phyloP scores from a whole-genome alignment of 2,113 vertebrate species.

The Butorides virescens region DNA sequence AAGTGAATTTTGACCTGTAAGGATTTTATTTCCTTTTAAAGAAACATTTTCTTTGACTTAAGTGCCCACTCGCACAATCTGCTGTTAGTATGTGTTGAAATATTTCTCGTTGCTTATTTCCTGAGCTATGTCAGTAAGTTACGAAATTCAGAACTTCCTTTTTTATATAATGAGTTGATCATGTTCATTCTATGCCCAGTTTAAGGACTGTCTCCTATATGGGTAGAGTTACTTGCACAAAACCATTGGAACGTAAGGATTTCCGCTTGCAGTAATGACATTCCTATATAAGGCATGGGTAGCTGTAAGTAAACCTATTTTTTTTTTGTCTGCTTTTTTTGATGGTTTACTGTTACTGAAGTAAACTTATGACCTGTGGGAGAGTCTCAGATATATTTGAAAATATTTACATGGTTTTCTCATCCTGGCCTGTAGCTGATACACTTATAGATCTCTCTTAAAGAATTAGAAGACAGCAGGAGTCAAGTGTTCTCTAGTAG shows the following conservation, averaged over 20 bases:
- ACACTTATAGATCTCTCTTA: rapidly evolving
- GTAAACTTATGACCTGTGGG: neutral
- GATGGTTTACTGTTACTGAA: neutral
- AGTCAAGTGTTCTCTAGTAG: neutral
- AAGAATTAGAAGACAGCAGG: neutral
- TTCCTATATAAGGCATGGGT: conserved; percentile 27
- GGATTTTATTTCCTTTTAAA: neutral
- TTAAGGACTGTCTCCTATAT: neutral
- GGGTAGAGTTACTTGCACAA: neutral
- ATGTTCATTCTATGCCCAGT: neutral
- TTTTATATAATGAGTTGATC: neutral
- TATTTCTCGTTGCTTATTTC: conserved; percentile 45
- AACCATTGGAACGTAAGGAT: neutral
- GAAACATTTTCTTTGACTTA: neutral
- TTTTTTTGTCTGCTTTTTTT: neutral
- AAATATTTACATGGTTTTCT: neutral
- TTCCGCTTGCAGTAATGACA: neutral
- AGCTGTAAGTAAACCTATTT: conserved; percentile 52
- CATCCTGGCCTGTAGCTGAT: neutral
- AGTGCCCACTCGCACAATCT: neutral
- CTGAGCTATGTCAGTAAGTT: conserved; percentile 27
- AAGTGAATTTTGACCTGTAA: neutral
- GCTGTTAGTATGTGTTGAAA: conserved; percentile 34
- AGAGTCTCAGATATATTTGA: neutral
- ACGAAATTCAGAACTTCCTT: conserved; percentile 62